Percentiles rank a stretch among this genome's conserved stretches.
These are phyloP conservation scores for Oncorhynchus clarkii DNA, from an alignment of 2,113 vertebrate species.

Conservation along the genomic window DNA sequence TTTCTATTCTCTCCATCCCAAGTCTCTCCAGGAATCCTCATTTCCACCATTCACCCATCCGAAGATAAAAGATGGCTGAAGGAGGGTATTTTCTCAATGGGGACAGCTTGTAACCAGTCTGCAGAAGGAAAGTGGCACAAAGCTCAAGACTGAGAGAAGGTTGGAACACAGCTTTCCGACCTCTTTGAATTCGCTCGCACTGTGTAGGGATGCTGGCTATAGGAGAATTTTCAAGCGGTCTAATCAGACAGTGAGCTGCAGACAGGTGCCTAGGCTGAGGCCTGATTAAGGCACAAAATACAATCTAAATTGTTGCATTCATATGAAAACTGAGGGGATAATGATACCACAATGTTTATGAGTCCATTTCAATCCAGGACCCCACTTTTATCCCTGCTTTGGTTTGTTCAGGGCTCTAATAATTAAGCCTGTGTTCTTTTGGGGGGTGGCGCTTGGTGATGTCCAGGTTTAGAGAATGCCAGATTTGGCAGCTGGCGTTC, in stretches of 20 bases:
- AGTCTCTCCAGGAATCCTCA: conserved; percentile 78
- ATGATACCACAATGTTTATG: conserved; percentile 19
- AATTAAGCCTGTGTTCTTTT: conserved; percentile 51
- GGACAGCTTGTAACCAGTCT: conserved; percentile 74
- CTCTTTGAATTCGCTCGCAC: conserved; percentile 64
- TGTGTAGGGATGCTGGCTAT: conserved; percentile 50
- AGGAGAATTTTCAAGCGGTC: conserved; percentile 56
- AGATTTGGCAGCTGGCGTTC: conserved; percentile 84
- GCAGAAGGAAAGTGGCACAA: conserved; percentile 59
- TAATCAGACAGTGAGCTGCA: conserved; percentile 55
- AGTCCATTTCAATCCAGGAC: conserved; percentile 19
- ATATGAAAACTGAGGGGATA: background rate
- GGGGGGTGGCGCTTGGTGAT: conserved; percentile 38
- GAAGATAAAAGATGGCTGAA: conserved; percentile 73
- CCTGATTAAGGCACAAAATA: background rate
- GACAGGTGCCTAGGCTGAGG: no score
- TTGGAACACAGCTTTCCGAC: conserved; percentile 66
- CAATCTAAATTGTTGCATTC: background rate
- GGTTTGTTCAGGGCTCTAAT: conserved; percentile 31
- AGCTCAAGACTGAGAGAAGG: conserved; percentile 66
- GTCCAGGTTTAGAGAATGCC: conserved; percentile 67
- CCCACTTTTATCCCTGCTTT: conserved; percentile 14
- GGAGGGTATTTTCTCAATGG: conserved; percentile 67
- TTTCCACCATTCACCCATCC: conserved; percentile 75
- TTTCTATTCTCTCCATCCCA: conserved; percentile 72